Conservation (phyloP, 2,113 vertebrate genomes). For the Narcine bancroftii region DNA sequence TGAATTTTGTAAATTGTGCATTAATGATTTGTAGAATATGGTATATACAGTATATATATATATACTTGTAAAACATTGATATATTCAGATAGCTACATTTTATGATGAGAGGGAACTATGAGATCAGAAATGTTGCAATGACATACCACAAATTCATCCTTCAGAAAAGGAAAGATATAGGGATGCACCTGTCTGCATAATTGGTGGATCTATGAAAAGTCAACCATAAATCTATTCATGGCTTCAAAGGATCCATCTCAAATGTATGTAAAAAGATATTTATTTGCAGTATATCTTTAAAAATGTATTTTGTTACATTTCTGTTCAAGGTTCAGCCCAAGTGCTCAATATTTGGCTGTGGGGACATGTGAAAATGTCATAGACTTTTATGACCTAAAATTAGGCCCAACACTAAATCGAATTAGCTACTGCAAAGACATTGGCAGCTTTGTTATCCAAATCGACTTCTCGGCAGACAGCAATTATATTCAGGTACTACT, state of each 20-base stretch:
- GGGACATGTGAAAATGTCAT: conserved; percentile 89
- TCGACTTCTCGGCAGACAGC: conserved; percentile 93
- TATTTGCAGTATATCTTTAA: background rate
- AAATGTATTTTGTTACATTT: conserved; percentile 28
- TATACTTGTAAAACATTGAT: background rate
- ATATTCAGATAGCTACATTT: background rate
- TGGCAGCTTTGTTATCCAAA: conserved; percentile 87
- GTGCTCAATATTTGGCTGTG: conserved; percentile 82
- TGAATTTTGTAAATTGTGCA: background rate
- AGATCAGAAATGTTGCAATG: background rate
- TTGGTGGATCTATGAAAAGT: background rate
- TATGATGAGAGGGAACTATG: background rate
- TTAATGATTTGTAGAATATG: background rate
- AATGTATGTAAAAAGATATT: conserved; percentile 22
- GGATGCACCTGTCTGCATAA: background rate
- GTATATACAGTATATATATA: background rate
- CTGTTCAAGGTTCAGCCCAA: conserved; percentile 78
- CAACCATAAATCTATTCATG: background rate
- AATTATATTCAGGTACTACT: conserved; percentile 73
- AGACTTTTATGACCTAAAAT: conserved; percentile 86
- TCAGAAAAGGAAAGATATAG: background rate
- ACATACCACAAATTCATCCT: background rate
- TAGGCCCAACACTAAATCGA: conserved; percentile 83
- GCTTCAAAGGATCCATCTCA: background rate
- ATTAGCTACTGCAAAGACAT: conserved; percentile 92